Percentiles rank a stretch among this genome's conserved stretches.
phyloP scores from a whole-genome alignment of 2,888 invertebrate species.

The Tortricodes alternella region DNA sequence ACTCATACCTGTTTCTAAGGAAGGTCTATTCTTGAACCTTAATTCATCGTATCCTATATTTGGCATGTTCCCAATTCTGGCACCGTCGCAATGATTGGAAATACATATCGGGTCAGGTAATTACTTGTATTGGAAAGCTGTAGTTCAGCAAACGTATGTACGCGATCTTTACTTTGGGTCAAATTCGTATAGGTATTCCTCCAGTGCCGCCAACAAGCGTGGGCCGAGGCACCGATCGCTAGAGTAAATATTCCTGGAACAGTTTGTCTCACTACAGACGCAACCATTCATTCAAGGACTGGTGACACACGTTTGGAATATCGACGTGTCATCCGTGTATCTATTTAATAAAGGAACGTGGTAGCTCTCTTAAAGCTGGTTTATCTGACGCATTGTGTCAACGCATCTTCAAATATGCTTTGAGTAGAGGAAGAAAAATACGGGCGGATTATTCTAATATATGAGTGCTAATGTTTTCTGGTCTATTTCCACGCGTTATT shows the following conservation, averaged over 20 bases:
- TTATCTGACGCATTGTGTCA: constrained; percentile 49
- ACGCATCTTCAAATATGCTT: constrained; percentile 39
- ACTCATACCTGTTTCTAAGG: constrained; percentile 8
- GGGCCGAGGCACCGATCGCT: constrained; percentile 62
- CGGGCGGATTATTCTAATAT: constrained; percentile 36
- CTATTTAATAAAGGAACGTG: constrained; percentile 36
- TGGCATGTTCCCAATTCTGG: neutral
- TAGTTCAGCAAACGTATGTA: neutral
- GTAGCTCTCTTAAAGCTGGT: constrained; percentile 49
- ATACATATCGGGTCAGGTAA: too few relatives aligned
- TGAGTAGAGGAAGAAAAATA: constrained; percentile 41
- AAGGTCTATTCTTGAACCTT: constrained; percentile 6
- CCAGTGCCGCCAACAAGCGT: constrained; percentile 36
- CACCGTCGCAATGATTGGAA: neutral
- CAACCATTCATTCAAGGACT: constrained; percentile 69
- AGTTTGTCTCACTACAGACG: constrained; percentile 60
- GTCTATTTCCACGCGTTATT: constrained; percentile 20
- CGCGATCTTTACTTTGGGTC: neutral
- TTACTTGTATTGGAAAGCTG: neutral
- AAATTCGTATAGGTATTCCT: neutral
- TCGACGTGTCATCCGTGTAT: constrained; percentile 39
- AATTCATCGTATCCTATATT: neutral
- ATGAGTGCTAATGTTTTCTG: constrained; percentile 31
- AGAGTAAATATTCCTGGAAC: constrained; percentile 73
- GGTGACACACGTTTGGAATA: constrained; percentile 46